A percentile compares a stretch with the other conserved stretches of the same genome.
Evolutionary conservation across 2,888 invertebrate genomes (phyloP).

Genomic region (Zootermopsis nevadensis): DNA sequence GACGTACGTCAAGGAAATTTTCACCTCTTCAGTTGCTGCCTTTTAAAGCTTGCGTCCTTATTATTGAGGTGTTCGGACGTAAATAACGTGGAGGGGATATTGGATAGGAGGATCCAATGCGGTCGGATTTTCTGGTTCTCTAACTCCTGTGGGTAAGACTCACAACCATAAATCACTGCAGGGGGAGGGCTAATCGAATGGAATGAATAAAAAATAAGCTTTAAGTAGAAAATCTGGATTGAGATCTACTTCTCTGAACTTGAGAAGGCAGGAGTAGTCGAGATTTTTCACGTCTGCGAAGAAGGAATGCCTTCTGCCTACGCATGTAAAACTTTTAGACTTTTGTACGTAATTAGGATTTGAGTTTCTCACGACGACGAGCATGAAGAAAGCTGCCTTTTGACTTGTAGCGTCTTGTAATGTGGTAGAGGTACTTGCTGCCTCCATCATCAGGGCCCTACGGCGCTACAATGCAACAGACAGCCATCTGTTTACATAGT

Average conservation of each 20-base stretch:
- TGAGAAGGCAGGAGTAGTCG: not conserved
- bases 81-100: constrained; percentile 14
- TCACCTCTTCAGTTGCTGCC: not conserved
- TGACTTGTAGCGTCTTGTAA: too few species aligned
- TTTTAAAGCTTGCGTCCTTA: constrained; percentile 33
- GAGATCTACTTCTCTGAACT: constrained; percentile 23
- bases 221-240: constrained; percentile 40
- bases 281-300: constrained; percentile 1
- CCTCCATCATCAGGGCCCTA: too few species aligned
- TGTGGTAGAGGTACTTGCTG: too few species aligned
- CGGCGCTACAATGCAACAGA: too few species aligned
- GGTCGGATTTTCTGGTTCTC: constrained; percentile 28
- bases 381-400: too few species aligned
- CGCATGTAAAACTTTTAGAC: not conserved
- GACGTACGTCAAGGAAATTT: not conserved
- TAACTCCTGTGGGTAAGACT: constrained; percentile 19
- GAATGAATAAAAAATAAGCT: constrained; percentile 42
- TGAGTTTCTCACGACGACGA: too few species aligned
- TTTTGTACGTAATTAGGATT: too few species aligned
- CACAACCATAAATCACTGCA: constrained; percentile 24
- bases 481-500: too few species aligned
- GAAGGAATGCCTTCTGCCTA: not conserved
- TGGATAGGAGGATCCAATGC: not conserved
- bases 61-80: constrained; percentile 21
- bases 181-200: constrained; percentile 37